Percentiles rank a stretch among this genome's conserved stretches.
Conservation (phyloP, 1,140 invertebrate species). For the Gonatopus flavifemur region DNA sequence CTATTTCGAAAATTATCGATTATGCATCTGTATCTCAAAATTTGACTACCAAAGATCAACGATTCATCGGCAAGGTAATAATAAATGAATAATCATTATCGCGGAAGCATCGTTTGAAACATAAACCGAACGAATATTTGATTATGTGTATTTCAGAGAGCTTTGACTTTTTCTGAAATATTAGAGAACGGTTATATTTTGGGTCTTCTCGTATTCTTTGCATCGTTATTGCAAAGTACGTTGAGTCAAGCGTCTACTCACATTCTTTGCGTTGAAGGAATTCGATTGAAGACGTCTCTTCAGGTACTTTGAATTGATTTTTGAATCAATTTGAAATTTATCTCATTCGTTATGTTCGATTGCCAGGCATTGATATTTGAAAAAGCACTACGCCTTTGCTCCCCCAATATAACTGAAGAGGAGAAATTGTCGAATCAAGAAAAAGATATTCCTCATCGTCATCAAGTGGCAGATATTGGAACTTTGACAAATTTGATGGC, state of each 20-base stretch:
- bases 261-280: constrained; percentile 78
- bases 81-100: too few species aligned
- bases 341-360: too few species aligned
- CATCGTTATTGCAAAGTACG: constrained; percentile 74
- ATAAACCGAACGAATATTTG: too few species aligned
- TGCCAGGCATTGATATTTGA: constrained; percentile 71
- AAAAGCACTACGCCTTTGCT: constrained; percentile 51
- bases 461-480: constrained; percentile 62
- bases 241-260: constrained; percentile 85
- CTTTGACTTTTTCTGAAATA: constrained; percentile 59
- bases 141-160: constrained; percentile 26
- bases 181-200: constrained; percentile 78
- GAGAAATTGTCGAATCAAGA: constrained; percentile 45
- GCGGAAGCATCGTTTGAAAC: too few species aligned
- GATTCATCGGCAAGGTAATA: too few species aligned
- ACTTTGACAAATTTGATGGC: constrained; percentile 81
- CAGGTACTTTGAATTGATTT: constrained; percentile 61
- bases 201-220: constrained; percentile 70
- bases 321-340: constrained; percentile 5
- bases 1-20: constrained; percentile 72
- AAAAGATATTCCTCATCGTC: constrained; percentile 43
- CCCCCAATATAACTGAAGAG: constrained; percentile 38
- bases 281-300: constrained; percentile 75
- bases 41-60: constrained; percentile 10
- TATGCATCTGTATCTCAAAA: constrained; percentile 58